Evolutionary conservation across 2,113 vertebrate species (phyloP).

Genomic region (Dicerorhinus sumatrensis): DNA sequence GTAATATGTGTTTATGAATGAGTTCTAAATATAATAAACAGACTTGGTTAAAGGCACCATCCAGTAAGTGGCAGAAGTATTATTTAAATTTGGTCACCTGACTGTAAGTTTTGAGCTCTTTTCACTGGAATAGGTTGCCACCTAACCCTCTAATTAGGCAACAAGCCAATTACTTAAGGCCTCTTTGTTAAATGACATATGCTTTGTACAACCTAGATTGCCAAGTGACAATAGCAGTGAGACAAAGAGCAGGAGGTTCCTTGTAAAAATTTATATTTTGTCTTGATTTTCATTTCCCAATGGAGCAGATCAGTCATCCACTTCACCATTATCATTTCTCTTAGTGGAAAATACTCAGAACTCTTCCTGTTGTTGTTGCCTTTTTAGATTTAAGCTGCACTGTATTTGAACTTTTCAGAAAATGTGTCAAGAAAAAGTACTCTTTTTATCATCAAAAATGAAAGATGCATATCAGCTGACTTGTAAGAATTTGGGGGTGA

Average conservation of each 20-base stretch:
- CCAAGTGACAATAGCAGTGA: neutral
- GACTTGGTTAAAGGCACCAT: neutral
- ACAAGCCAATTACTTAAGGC: neutral
- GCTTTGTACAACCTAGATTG: neutral
- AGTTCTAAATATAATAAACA: conserved; percentile 11
- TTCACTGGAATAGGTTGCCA: neutral
- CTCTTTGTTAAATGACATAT: neutral
- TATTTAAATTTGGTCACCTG: neutral
- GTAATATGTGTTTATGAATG: neutral
- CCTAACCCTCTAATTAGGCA: neutral
- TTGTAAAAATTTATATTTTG: neutral
- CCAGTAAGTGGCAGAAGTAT: neutral
- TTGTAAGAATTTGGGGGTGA: neutral
- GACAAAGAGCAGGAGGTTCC: neutral
- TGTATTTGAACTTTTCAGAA: conserved; percentile 36
- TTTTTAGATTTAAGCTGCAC: neutral
- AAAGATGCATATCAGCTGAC: neutral
- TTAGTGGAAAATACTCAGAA: neutral
- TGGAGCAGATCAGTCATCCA: neutral
- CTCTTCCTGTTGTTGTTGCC: neutral
- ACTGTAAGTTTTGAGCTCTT: neutral
- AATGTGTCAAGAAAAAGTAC: neutral
- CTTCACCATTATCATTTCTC: neutral
- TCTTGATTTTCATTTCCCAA: neutral
- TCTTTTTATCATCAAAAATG: neutral